phyloP scores from a whole-genome alignment of 2,113 vertebrate genomes.

The Lynx canadensis region DNA sequence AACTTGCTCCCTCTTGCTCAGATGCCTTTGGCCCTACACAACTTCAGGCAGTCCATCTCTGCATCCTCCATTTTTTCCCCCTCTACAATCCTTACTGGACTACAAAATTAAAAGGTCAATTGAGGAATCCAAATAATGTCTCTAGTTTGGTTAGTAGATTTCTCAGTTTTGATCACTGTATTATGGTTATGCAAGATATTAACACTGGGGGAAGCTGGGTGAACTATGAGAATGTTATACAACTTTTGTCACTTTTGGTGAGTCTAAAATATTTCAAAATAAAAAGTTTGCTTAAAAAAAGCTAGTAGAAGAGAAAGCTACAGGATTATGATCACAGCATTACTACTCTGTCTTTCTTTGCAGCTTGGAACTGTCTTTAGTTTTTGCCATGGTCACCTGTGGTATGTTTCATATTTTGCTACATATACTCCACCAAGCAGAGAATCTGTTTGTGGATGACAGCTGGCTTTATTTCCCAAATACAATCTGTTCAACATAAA shows the following conservation, averaged over 20 bases:
- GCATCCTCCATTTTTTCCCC: neutral
- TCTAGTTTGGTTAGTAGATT: conserved; percentile 50
- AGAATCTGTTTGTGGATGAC: neutral
- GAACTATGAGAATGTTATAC: neutral
- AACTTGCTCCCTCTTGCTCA: neutral
- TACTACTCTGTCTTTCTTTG: neutral
- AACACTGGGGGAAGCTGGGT: neutral
- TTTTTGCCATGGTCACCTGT: neutral
- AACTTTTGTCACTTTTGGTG: conserved; percentile 18
- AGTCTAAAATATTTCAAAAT: conserved; percentile 30
- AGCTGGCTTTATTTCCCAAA: conserved; percentile 50
- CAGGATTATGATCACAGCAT: neutral
- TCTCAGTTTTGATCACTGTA: conserved; percentile 41
- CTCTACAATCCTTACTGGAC: neutral
- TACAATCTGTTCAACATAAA: conserved; percentile 32
- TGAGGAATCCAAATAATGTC: conserved; percentile 36
- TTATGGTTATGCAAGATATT: conserved; percentile 27
- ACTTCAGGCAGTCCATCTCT: neutral
- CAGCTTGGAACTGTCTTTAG: neutral
- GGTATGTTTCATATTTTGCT: neutral
- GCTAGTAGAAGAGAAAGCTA: neutral
- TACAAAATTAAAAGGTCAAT: conserved; percentile 36
- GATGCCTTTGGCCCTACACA: neutral
- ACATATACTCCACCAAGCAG: neutral
- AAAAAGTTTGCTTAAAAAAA: neutral